Evolutionary conservation across 2,797 vertebrate species (phyloP), one percentile per base, ranked within the genome.

Genomic region (Sphenodon punctatus): DNA sequence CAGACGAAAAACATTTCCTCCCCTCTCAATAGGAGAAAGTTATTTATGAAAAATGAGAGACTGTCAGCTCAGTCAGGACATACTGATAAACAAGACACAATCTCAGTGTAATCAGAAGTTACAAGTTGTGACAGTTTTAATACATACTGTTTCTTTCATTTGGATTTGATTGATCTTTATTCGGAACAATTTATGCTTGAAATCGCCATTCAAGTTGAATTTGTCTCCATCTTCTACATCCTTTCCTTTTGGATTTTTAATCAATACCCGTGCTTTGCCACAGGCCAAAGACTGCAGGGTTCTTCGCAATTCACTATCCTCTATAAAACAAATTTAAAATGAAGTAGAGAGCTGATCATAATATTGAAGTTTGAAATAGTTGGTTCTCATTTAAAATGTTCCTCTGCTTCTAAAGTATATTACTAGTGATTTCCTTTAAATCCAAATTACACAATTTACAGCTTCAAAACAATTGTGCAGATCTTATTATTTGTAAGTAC

Each of bases 101-200:
- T 14, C 10, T 15, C 46, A 34, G 67, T 23, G 49, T 10, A 60
- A 48, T 51, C 2, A 16, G 34, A 86, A 82, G 4, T 5, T 76
- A 78, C 36, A 73, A 80, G 75, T 38, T 80, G 6, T 20, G 27
- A 36, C 3, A 41, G 39, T 42, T 45, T 17, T 64, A 84, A 70
- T 89, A 95, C 96, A 1, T 93, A 97, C 96, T 1, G 96, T 97
- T 92, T 97, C 96, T 85, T 97, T 97, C 96, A 97, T 97, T 88
- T 97, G 96, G 49, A 97, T 97, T 82, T 97, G 96, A 87, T 97
- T 97, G 89, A 97, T 97, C 91, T 97, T 97, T 89, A 97, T 97
- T 89, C 96, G 93, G 53, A 97, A 97, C 75, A 97, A 76, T 72
- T 96, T 96, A 81, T 97, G 96, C 82, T 95, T 97, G 92, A 97